A percentile compares a stretch with the other conserved stretches of the same genome.
Evolutionary conservation across 2,113 vertebrate species (phyloP).

Genomic region (Apistogramma diplotaenia): DNA sequence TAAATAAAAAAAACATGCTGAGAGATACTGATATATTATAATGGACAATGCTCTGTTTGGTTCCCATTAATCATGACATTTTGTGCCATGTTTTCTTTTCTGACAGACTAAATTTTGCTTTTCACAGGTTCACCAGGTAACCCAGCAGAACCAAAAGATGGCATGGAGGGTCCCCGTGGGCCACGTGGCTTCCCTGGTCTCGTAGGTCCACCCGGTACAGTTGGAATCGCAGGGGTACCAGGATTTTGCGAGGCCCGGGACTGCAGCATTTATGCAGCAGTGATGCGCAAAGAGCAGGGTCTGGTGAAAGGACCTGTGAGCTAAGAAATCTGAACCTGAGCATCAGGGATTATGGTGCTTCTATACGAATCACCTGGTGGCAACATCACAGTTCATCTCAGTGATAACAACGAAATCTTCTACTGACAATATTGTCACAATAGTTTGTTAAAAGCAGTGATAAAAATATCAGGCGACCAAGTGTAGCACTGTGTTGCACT

Average conservation of each 20-base stretch:
- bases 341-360: not conserved
- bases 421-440: not conserved
- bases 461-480: not conserved
- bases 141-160: slow-evolving; percentile 61
- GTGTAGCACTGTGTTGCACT: not conserved
- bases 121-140: slow-evolving; percentile 70
- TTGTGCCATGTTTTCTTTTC: not conserved
- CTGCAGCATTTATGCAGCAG: slow-evolving; percentile 70
- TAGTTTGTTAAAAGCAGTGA: not conserved
- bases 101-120: not conserved
- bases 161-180: slow-evolving; percentile 64
- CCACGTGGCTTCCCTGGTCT: slow-evolving; percentile 68
- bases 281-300: slow-evolving; percentile 73
- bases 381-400: not conserved
- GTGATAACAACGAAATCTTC: not conserved
- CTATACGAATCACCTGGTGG: not conserved
- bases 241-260: slow-evolving; percentile 76
- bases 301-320: slow-evolving; percentile 74
- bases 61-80: too few species aligned
- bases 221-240: slow-evolving; percentile 58
- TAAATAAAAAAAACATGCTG: not conserved
- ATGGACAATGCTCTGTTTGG: too few species aligned
- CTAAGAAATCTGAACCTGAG: slow-evolving; percentile 54
- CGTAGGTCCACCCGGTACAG: slow-evolving; percentile 50
- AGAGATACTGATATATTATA: too few species aligned